Evolutionary conservation across 1,140 invertebrate genomes (phyloP).

Genomic region (Drosophila arawakana): DNA sequence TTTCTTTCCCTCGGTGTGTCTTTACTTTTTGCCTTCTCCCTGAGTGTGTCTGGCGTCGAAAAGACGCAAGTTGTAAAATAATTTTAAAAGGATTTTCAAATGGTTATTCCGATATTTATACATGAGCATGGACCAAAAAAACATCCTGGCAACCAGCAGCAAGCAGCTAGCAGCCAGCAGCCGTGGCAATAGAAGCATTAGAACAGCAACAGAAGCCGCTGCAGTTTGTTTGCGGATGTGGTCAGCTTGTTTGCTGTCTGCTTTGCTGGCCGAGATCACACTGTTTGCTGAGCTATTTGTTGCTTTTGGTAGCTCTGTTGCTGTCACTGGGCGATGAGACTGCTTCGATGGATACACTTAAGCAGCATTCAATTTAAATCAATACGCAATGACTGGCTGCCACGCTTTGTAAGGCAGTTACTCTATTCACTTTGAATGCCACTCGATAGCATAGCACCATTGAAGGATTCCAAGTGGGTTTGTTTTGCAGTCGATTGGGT

Average conservation of each 20-base stretch:
- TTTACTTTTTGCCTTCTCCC: too few species aligned
- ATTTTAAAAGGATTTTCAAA: slow-evolving; percentile 81
- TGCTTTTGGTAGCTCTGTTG: slow-evolving; percentile 10
- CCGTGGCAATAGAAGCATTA: slow-evolving; percentile 25
- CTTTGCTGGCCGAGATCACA: slow-evolving; percentile 32
- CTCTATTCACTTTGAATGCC: slow-evolving; percentile 59
- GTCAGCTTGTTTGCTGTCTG: slow-evolving; percentile 69
- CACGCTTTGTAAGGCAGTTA: slow-evolving; percentile 10
- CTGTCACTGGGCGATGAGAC: neutral
- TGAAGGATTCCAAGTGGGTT: slow-evolving; percentile 59
- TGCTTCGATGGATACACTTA: slow-evolving; percentile 37
- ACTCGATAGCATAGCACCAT: slow-evolving; percentile 68
- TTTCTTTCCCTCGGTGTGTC: too few species aligned
- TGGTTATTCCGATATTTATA: slow-evolving; percentile 80
- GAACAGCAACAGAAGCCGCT: slow-evolving; percentile 2
- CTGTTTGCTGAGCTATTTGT: slow-evolving; percentile 20
- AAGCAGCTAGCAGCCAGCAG: slow-evolving; percentile 36
- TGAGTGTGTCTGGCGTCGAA: slow-evolving; percentile 59
- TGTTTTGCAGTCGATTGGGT: slow-evolving; percentile 66
- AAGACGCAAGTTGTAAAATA: slow-evolving; percentile 81
- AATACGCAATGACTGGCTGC: slow-evolving; percentile 40
- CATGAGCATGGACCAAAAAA: slow-evolving; percentile 46
- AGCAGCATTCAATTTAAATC: slow-evolving; percentile 77
- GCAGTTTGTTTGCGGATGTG: slow-evolving; percentile 75
- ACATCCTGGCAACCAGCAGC: slow-evolving; percentile 36